Percentiles rank a stretch among this genome's conserved stretches.
Evolutionary conservation across 2,888 invertebrate species (phyloP).

Genomic region (Lasius fuliginosus): DNA sequence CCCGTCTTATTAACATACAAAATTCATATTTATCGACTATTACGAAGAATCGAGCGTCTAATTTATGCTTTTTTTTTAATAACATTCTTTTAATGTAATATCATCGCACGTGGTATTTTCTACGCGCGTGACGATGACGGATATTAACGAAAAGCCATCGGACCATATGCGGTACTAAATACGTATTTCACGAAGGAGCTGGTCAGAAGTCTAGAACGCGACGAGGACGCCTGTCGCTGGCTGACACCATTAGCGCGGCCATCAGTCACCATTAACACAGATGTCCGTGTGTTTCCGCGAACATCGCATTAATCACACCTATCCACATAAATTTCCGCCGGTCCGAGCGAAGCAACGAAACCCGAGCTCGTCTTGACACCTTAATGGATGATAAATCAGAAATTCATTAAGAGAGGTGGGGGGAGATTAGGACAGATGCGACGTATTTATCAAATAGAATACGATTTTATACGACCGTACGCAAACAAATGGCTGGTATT

Average conservation of each 20-base stretch:
- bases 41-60: background rate
- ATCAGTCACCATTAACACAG: slow-evolving; percentile 85
- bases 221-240: slow-evolving; percentile 76
- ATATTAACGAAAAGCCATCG: slow-evolving; percentile 8
- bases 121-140: background rate
- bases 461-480: slow-evolving; percentile 60
- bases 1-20: background rate
- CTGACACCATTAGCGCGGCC: slow-evolving; percentile 82
- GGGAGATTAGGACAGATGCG: slow-evolving; percentile 65
- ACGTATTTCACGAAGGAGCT: slow-evolving; percentile 62
- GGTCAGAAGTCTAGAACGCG: slow-evolving; percentile 70
- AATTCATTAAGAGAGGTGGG: slow-evolving; percentile 76
- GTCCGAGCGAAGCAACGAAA: slow-evolving; percentile 76
- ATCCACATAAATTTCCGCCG: slow-evolving; percentile 80
- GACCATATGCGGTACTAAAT: slow-evolving; percentile 42
- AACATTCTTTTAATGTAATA: background rate
- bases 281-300: slow-evolving; percentile 82
- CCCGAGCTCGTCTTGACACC: slow-evolving; percentile 75
- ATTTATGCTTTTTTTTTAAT: background rate
- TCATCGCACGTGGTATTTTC: slow-evolving; percentile 1
- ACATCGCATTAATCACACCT: slow-evolving; percentile 83
- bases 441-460: slow-evolving; percentile 77
- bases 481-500: slow-evolving; percentile 72
- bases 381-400: slow-evolving; percentile 80
- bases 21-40: slow-evolving; percentile 24